These are phyloP conservation scores for Calliopum simillimum DNA, from an alignment of 2,888 invertebrate genomes.

Conservation along the genomic window DNA sequence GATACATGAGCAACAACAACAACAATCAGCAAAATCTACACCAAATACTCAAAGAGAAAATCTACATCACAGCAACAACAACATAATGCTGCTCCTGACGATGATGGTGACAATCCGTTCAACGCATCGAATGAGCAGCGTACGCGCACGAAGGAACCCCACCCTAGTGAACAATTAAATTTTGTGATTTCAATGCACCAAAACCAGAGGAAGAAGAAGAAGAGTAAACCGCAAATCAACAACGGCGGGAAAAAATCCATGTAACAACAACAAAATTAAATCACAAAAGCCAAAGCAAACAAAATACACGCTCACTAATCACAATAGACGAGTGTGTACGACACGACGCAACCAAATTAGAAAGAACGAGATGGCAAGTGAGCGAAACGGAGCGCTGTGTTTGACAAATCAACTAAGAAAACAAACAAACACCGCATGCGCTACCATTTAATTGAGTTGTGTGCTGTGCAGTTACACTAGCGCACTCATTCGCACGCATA, in stretches of 20 bases:
- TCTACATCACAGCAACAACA: conserved; percentile 29
- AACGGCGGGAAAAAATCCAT: conserved; percentile 21
- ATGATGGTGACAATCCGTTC: background rate
- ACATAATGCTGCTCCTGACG: background rate
- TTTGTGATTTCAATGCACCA: conserved; percentile 2
- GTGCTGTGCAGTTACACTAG: background rate
- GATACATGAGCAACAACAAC: conserved; percentile 56
- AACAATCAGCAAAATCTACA: conserved; percentile 28
- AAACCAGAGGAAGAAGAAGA: conserved; percentile 8
- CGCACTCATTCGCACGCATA: conserved; percentile 4
- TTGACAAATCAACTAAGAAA: conserved; percentile 56
- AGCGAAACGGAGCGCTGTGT: conserved; percentile 6
- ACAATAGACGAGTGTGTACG: background rate
- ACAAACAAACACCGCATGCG: conserved; percentile 45
- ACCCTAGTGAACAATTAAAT: conserved; percentile 8
- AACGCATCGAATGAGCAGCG: background rate
- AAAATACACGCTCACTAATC: conserved; percentile 23
- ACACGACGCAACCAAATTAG: conserved; percentile 1
- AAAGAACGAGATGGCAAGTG: conserved; percentile 14
- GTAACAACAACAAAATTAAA: conserved; percentile 37
- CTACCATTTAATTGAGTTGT: conserved; percentile 40
- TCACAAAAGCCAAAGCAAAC: conserved; percentile 38
- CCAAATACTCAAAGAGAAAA: conserved; percentile 30
- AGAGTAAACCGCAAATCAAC: conserved; percentile 32
- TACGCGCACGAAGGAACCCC: conserved; percentile 12